Base-by-base conservation (phyloP, 2,888 invertebrate genomes). In the Ophion costatus region DNA sequence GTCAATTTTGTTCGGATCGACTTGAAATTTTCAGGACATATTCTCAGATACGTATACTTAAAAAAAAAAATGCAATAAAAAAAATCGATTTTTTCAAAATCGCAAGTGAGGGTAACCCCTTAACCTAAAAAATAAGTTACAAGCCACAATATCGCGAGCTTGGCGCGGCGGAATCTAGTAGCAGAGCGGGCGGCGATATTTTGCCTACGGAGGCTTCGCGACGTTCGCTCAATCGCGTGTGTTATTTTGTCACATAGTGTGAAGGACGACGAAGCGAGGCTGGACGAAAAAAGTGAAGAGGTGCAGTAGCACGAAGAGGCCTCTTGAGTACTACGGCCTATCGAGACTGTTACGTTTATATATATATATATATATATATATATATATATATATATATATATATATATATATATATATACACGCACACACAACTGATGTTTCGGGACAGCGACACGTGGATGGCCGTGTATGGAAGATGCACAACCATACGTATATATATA, bases 401-500 rank as follows among this genome's bases (percentile, higher is more conserved):
- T 10, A 56, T 22, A 42, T 51, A 14, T 4, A 51, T 2, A 57
- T 64, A 70, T 20, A 64, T 29, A 64, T 51, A 33, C 29, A 71
- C 24, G 29, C 1, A 22, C 22, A 22, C 29, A 29, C 2, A 29
- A 29, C 29, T 29, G 29, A 29, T 22, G 33, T 59, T 51, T 51
- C 51, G 51, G 51, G 51, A 51, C 51, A 51, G 51, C 51, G 51
- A 51, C 51, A 51, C 14, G 51, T 51, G 51, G 51, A 51, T 51
- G 51, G 51, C 51, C 17, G 51, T 5, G 51, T 14, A 14, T 5
- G 5, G 14, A 51, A 51, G 17, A 51, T 51, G 51, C 2, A 51
- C 51, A 20, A 59, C 9, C 38, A 76, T 70, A 76, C 42, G 56
- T 71, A 66, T 45, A 82, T 66, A 74, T 66, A 71, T 82, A 80